phyloP scores from a whole-genome alignment of 2,113 vertebrate genomes.

The Probosciger aterrimus region DNA sequence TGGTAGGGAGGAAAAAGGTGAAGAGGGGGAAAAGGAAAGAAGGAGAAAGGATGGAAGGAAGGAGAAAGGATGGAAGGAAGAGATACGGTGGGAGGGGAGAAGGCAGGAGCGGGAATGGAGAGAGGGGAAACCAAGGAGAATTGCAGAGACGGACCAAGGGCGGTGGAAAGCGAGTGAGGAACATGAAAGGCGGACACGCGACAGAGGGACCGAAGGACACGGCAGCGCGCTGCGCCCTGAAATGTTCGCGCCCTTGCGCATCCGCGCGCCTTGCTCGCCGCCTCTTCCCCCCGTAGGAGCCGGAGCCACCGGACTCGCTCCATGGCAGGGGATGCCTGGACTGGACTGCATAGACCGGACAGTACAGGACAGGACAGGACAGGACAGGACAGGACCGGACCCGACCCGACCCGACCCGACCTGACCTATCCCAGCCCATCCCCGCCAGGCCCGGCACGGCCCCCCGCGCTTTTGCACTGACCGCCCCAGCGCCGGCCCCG shows the following conservation, averaged over 20 bases:
- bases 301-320: background rate
- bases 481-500: background rate
- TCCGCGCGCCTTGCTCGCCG: background rate
- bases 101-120: background rate
- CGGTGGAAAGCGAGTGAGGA: background rate
- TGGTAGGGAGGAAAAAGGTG: background rate
- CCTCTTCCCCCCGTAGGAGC: background rate
- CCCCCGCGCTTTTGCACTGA: background rate
- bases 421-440: background rate
- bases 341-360: background rate
- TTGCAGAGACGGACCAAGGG: background rate
- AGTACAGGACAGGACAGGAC: no score
- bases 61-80: background rate
- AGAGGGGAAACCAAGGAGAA: background rate
- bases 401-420: background rate
- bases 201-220: background rate
- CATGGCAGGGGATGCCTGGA: background rate
- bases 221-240: conserved; percentile 40
- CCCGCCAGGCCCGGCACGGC: background rate
- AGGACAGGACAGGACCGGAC: no score
- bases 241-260: background rate
- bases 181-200: background rate
- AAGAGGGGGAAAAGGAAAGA: background rate
- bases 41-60: background rate
- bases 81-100: background rate